Evolutionary conservation across 1,140 invertebrate genomes (phyloP), one percentile per base, ranked within the genome.

Genomic region (Philotrypesis tridentata): DNA sequence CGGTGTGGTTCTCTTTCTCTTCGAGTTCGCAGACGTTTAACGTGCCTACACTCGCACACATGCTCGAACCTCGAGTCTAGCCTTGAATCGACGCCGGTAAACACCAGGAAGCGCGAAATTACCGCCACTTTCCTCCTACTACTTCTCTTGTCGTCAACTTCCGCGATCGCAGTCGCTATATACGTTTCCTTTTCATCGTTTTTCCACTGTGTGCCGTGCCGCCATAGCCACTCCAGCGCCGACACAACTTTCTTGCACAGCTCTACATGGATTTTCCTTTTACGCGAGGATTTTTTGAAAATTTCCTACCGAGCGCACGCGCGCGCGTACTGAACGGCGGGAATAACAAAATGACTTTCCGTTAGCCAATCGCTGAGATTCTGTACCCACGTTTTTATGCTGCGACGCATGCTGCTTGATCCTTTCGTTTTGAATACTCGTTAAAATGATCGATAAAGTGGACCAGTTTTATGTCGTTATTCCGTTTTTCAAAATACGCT

Each of bases 41-140:
- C 27, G 67, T 60, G 27, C 12, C 29, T 71, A n/a, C n/a, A n/a
- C n/a, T 5, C 8, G 4, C 37, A 65, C 21, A 29, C 60, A 27
- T 23, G 33, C 6, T 40, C 31, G 23, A 17, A 0, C 33, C 7
- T 77, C 23, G 55, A 6, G 14, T 5, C 21, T 77, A 79, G 17
- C 40, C 43, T 55, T 70, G 65, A 70, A 79, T 79, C 27, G 67
- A 27, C 60, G n/a, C 3, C 12, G 14, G 68, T 29, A 31, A 73
- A 67, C 70, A 74, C 70, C 60, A 80, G 37, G 60, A 80, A 80
- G 71, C 60, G 40, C 79, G 33, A 80, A 80, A 80, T 80, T 65
- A 73, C 70, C 63, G 12, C 29, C 67, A 29, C 29, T 79, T 72
- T 60, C 67, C 68, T 71, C 21, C 65, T 70, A 31, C 33, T 37